Evolutionary conservation across 1,140 invertebrate species (phyloP).

Genomic region (Drosophila melanogaster): DNA sequence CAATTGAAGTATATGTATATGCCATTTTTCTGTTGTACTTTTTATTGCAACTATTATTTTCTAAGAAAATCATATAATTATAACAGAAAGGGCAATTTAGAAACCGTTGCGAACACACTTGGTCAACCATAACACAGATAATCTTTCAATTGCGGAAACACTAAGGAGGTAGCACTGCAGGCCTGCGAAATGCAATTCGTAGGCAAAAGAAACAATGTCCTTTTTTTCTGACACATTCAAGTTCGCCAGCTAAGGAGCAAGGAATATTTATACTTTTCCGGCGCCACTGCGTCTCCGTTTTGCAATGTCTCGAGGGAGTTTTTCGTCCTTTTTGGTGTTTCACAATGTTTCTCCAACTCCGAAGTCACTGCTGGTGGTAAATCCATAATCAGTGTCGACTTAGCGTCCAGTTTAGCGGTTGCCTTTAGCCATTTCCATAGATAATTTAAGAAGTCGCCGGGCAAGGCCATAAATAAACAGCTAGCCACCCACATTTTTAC

Average conservation of each 20-base stretch:
- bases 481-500: slow-evolving; percentile 56
- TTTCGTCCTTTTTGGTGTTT: background rate
- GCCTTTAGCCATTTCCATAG: slow-evolving; percentile 45
- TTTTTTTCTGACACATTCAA: slow-evolving; percentile 37
- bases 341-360: background rate
- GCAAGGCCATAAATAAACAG: slow-evolving; percentile 68
- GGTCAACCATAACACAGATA: too few relatives aligned
- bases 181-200: slow-evolving; percentile 2
- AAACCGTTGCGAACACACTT: background rate
- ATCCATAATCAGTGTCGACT: slow-evolving; percentile 52
- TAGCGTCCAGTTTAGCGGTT: slow-evolving; percentile 38
- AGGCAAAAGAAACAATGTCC: slow-evolving; percentile 15
- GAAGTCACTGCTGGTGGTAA: slow-evolving; percentile 20
- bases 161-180: background rate
- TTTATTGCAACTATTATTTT: too few relatives aligned
- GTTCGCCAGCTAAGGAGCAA: background rate
- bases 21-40: too few relatives aligned
- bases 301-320: slow-evolving; percentile 17
- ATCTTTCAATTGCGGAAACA: slow-evolving; percentile 2
- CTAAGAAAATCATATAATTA: too few relatives aligned
- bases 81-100: background rate
- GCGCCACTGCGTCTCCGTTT: slow-evolving; percentile 33
- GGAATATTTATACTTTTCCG: slow-evolving; percentile 10
- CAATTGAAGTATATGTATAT: too few relatives aligned
- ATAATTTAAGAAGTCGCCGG: slow-evolving; percentile 40